These are phyloP conservation scores for Philopotamus ludificatus DNA, from an alignment of 1,140 invertebrate species.

Conservation along the genomic window DNA sequence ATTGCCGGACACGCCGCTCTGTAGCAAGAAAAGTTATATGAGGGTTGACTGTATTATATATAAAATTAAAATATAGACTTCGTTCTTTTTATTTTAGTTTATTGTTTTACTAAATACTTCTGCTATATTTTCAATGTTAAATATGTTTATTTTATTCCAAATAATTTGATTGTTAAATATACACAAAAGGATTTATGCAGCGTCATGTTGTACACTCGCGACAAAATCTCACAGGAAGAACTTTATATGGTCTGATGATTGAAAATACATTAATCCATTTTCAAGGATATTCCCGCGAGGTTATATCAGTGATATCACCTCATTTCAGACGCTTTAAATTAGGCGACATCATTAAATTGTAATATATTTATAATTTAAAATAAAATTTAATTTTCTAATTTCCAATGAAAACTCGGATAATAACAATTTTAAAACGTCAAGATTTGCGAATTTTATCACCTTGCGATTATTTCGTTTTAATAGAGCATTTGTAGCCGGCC, in stretches of 20 bases:
- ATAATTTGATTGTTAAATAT: too few relatives aligned
- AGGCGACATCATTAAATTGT: neutral
- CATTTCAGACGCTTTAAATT: neutral
- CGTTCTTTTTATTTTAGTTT: too few relatives aligned
- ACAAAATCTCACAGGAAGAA: slow-evolving; percentile 7
- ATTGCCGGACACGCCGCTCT: too few relatives aligned
- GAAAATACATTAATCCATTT: slow-evolving; percentile 17
- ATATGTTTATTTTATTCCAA: too few relatives aligned
- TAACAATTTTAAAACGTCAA: neutral
- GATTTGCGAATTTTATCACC: too few relatives aligned
- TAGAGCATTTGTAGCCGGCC: neutral
- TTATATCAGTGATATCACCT: slow-evolving; percentile 5
- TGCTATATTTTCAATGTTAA: too few relatives aligned
- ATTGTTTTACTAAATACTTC: too few relatives aligned
- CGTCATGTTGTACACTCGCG: neutral
- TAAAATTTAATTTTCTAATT: neutral
- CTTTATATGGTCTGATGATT: slow-evolving; percentile 27
- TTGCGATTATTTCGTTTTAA: too few relatives aligned
- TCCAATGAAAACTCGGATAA: neutral
- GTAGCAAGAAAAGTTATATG: too few relatives aligned
- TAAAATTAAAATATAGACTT: too few relatives aligned
- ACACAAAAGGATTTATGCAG: slow-evolving; percentile 1
- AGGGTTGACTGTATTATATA: too few relatives aligned
- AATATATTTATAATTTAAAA: neutral
- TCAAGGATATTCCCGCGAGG: slow-evolving; percentile 25